Evolutionary conservation across 1,140 invertebrate species (phyloP), one percentile per base, ranked within the genome.

Genomic region (Neodiprion pinetum): DNA sequence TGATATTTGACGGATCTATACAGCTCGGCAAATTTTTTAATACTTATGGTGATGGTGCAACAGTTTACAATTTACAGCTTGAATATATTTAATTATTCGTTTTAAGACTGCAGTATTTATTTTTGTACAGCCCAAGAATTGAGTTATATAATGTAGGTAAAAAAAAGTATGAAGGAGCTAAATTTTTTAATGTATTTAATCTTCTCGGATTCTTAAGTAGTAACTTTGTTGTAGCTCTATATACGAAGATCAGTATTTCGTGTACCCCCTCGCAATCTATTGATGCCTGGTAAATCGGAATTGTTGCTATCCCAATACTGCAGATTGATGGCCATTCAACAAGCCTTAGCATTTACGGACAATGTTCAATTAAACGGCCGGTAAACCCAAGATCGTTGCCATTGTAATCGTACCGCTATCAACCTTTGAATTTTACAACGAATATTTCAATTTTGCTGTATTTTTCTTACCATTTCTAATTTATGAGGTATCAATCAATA

Each of bases 41-140:
- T 77, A 74, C 67, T 78, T 76, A 80, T 82, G 81, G 82, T 83
- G 81, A 82, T 82, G 83, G 84, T 84, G 78, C 80, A 84, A 78
- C 77, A 78, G 77, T 80, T 83, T 80, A 79, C 74, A 61, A 61
- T 82, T 83, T 82, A 84, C 79, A 81, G 76, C 81, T 83, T 84
- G 75, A 76, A 84, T 81, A 80, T 80, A 81, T 81, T 84, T 81
- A 79, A 83, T 78, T 83, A 75, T 72, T 82, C 81, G 76, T 81
- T 84, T 80, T 77, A 79, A 83, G 76, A 82, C 78, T 83, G 80
- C 83, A 83, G 80, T 87, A 85, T 88, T 87, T 87, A 85, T 87
- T 86, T 86, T 87, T 86, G 85, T 87, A 87, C 81, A 88, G 84
- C 74, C 74, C 73, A 81, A 80, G 71, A 80, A 79, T 83, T 83